Conservation (phyloP, 2,797 vertebrate species). For the Ibycter americanus region DNA sequence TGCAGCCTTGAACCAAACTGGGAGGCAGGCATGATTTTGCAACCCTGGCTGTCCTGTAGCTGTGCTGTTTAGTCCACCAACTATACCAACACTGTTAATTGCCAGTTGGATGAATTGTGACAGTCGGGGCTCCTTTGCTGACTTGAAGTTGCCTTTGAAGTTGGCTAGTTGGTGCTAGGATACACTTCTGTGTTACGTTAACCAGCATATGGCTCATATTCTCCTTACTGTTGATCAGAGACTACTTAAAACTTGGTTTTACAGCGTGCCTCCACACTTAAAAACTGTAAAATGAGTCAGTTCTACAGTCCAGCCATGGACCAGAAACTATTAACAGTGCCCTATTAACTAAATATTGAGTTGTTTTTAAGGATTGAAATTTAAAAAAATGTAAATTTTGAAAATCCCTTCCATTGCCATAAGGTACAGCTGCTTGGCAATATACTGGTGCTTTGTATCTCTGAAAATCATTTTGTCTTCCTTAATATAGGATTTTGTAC, state of each 20-base stretch:
- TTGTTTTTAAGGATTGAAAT: not conserved
- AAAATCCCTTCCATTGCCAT: not conserved
- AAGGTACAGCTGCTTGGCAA: not conserved
- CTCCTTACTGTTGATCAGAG: not conserved
- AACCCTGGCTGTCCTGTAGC: not conserved
- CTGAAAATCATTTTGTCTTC: not conserved
- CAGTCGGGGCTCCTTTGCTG: not conserved
- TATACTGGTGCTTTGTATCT: not conserved
- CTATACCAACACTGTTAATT: not conserved
- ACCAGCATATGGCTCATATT: not conserved
- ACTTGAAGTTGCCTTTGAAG: constrained; percentile 1
- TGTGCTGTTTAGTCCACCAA: not conserved
- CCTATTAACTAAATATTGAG: not conserved
- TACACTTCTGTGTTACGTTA: not conserved
- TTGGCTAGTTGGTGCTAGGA: constrained; percentile 36
- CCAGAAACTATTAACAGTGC: not conserved
- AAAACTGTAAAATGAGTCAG: not conserved
- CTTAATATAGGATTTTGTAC: not conserved
- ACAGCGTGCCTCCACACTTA: not conserved
- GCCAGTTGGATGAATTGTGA: not conserved
- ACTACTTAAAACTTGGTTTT: not conserved
- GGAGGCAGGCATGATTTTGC: not conserved
- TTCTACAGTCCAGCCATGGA: not conserved
- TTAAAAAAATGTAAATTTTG: not conserved
- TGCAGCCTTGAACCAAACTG: not conserved